These are phyloP conservation scores for Balaenoptera acutorostrata DNA, from an alignment of 2,113 vertebrate genomes.

Conservation along the genomic window DNA sequence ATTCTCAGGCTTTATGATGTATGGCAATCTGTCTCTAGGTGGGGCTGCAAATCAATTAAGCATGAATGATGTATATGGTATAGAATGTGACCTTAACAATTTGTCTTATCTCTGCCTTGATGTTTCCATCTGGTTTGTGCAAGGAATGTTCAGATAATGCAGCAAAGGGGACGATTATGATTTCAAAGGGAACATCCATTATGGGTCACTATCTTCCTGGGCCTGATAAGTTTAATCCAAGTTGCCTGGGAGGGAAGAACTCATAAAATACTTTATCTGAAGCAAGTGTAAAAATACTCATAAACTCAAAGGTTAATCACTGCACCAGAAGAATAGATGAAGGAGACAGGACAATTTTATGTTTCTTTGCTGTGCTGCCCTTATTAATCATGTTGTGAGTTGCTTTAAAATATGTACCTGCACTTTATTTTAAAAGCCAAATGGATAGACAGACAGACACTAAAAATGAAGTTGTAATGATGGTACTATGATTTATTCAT, in stretches of 20 bases:
- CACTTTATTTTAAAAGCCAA: slow-evolving; percentile 74
- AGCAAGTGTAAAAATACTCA: slow-evolving; percentile 83
- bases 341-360: slow-evolving; percentile 83
- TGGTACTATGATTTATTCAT: not conserved
- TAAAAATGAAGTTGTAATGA: slow-evolving; percentile 43
- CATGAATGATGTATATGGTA: slow-evolving; percentile 77
- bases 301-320: slow-evolving; percentile 89
- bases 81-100: slow-evolving; percentile 81
- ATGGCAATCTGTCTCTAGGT: slow-evolving; percentile 74
- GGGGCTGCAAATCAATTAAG: slow-evolving; percentile 77
- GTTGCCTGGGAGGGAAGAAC: slow-evolving; percentile 84
- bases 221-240: slow-evolving; percentile 82
- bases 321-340: slow-evolving; percentile 80
- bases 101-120: slow-evolving; percentile 76
- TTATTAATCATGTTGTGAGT: slow-evolving; percentile 80
- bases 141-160: slow-evolving; percentile 71
- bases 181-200: slow-evolving; percentile 78
- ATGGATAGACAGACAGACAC: slow-evolving; percentile 65
- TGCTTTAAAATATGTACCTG: slow-evolving; percentile 73
- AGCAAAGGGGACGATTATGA: slow-evolving; percentile 66
- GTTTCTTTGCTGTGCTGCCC: slow-evolving; percentile 70
- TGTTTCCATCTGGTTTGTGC: slow-evolving; percentile 79
- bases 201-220: slow-evolving; percentile 75
- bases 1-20: slow-evolving; percentile 73
- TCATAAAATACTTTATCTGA: slow-evolving; percentile 85